These are phyloP conservation scores for Circaetus gallicus DNA, from an alignment of 2,113 vertebrate genomes.

Conservation along the genomic window DNA sequence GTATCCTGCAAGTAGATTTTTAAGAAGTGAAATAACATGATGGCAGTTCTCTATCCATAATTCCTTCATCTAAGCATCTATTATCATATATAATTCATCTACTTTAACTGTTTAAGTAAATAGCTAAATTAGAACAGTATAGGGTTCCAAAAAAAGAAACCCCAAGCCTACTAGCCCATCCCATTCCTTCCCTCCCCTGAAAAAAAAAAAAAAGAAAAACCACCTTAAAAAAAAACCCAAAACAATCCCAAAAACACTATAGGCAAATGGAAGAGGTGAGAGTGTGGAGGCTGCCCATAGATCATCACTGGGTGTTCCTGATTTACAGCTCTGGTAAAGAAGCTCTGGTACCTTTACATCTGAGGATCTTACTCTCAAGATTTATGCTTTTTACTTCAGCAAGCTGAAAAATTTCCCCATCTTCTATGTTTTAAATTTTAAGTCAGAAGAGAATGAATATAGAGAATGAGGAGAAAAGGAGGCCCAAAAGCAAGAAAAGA, in stretches of 20 bases:
- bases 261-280: not conserved
- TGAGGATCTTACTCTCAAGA: not conserved
- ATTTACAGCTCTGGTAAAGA: not conserved
- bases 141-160: not conserved
- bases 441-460: not conserved
- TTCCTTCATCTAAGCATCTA: not conserved
- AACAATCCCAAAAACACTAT: not conserved
- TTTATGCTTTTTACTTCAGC: not conserved
- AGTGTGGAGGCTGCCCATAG: not conserved
- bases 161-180: not conserved
- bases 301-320: not conserved
- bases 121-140: not conserved
- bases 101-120: not conserved
- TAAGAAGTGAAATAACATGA: not conserved
- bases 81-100: not conserved
- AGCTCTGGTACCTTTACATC: not conserved
- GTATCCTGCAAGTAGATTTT: not conserved
- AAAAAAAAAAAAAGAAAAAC: not conserved
- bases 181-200: fast-evolving
- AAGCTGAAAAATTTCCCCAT: not conserved
- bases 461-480: not conserved
- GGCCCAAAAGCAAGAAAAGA: not conserved
- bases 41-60: not conserved
- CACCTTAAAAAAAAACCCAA: too few relatives aligned
- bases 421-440: not conserved